phyloP scores from a whole-genome alignment of 2,888 invertebrate species.

The Acronicta alni region DNA sequence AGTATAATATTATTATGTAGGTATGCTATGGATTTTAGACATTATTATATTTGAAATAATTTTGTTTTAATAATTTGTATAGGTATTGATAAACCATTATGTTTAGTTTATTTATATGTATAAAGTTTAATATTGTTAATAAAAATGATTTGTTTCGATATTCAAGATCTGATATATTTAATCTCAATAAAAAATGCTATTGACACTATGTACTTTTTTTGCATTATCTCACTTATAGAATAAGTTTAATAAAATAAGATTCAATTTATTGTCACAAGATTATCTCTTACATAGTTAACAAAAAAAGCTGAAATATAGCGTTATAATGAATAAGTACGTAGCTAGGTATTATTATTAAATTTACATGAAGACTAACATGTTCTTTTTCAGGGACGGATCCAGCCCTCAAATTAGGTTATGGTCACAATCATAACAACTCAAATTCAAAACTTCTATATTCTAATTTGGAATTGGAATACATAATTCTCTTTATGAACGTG shows the following conservation, averaged over 20 bases:
- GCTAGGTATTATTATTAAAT: not conserved
- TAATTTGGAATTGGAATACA: not conserved
- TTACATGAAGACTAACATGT: not conserved
- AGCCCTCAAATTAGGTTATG: not conserved
- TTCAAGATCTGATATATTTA: slow-evolving; percentile 17
- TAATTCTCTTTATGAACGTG: slow-evolving; percentile 1
- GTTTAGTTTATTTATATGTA: slow-evolving; percentile 7
- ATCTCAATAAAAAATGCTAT: slow-evolving; percentile 23
- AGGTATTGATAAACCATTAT: not conserved
- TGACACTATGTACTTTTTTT: not conserved
- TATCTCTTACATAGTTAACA: not conserved
- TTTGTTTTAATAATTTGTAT: slow-evolving; percentile 5
- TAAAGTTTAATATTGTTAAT: slow-evolving; percentile 22
- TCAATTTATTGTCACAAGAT: not conserved
- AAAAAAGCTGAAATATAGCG: not conserved
- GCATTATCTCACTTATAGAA: not conserved
- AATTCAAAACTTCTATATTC: not conserved
- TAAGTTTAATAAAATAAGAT: no score
- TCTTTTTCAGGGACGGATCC: not conserved
- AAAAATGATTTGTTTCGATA: not conserved
- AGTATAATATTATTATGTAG: not conserved
- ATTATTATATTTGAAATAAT: not conserved
- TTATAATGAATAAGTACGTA: not conserved
- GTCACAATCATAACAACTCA: not conserved
- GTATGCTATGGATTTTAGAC: not conserved